phyloP scores from a whole-genome alignment of 2,888 invertebrate genomes.

The Diabrotica balteata region DNA sequence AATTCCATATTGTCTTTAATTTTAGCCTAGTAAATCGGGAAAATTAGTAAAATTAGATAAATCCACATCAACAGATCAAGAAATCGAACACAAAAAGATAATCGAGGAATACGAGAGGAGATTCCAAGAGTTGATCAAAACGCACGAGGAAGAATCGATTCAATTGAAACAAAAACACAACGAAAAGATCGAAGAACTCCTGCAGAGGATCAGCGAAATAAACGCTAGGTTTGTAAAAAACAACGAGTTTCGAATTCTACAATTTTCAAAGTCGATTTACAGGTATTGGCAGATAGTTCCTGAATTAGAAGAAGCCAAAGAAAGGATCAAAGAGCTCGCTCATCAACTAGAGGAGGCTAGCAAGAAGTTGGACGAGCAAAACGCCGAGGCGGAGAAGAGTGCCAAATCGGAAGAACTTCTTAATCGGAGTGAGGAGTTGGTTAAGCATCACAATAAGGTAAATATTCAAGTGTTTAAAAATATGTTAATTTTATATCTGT shows the following conservation, averaged over 20 bases:
- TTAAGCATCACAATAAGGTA: slow-evolving; percentile 21
- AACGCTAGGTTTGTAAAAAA: slow-evolving; percentile 68
- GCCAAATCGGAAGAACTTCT: slow-evolving; percentile 17
- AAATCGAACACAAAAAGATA: slow-evolving; percentile 72
- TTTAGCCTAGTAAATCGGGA: slow-evolving; percentile 48
- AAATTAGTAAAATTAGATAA: slow-evolving; percentile 47
- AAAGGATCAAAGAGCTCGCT: slow-evolving; percentile 74
- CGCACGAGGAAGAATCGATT: slow-evolving; percentile 71
- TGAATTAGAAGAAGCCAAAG: slow-evolving; percentile 76
- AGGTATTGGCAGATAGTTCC: slow-evolving; percentile 80
- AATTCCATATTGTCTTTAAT: slow-evolving; percentile 18
- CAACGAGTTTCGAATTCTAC: slow-evolving; percentile 20
- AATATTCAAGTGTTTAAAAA: neutral
- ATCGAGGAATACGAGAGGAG: slow-evolving; percentile 78
- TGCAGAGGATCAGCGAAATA: slow-evolving; percentile 77
- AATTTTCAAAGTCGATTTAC: slow-evolving; percentile 16
- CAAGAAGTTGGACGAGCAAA: slow-evolving; percentile 73
- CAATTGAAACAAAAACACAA: slow-evolving; percentile 80
- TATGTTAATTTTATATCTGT: no score
- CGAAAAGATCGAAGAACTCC: slow-evolving; percentile 77
- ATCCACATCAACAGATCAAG: slow-evolving; percentile 54
- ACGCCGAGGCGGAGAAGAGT: slow-evolving; percentile 47
- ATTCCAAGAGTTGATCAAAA: slow-evolving; percentile 76
- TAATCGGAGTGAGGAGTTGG: slow-evolving; percentile 10
- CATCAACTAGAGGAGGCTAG: slow-evolving; percentile 75